A percentile compares a stretch with the other conserved stretches of the same genome.
Conservation (phyloP, 2,113 vertebrate genomes). For the Morone saxatilis region DNA sequence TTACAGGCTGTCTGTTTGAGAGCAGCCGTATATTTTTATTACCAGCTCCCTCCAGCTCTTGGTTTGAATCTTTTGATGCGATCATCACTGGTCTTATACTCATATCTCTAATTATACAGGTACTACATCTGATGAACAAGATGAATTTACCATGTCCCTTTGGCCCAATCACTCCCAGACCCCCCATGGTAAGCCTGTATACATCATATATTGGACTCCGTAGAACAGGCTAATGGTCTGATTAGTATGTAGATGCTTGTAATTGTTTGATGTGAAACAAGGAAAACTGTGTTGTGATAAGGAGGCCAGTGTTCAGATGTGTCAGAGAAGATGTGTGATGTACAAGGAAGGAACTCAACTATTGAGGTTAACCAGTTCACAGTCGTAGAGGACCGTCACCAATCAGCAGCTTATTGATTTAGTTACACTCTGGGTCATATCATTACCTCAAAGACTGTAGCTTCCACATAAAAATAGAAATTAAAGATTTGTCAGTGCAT, state of each 20-base stretch:
- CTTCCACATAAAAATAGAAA: not conserved
- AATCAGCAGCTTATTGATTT: not conserved
- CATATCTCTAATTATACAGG: conserved; percentile 82
- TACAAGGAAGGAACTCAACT: not conserved
- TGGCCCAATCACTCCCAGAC: conserved; percentile 90
- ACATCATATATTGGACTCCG: not conserved
- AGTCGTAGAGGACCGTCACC: not conserved
- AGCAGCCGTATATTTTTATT: conserved; percentile 50
- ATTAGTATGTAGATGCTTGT: not conserved
- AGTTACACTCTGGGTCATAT: not conserved
- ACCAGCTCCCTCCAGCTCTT: conserved; percentile 2
- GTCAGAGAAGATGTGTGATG: too few species aligned
- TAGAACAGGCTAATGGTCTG: not conserved
- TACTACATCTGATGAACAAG: conserved; percentile 99
- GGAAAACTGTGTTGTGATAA: not conserved
- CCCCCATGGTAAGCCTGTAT: conserved; percentile 89
- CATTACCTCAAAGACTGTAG: not conserved
- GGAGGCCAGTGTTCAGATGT: not conserved
- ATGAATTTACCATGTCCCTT: conserved; percentile 98
- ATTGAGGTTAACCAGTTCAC: not conserved
- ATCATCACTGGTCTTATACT: conserved; percentile 9
- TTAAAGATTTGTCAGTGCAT: not conserved
- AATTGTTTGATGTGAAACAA: not conserved
- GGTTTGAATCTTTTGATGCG: conserved; percentile 1
- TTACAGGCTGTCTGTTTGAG: conserved; percentile 66